phyloP scores from a whole-genome alignment of 2,113 vertebrate species.

The Podarcis cretensis region DNA sequence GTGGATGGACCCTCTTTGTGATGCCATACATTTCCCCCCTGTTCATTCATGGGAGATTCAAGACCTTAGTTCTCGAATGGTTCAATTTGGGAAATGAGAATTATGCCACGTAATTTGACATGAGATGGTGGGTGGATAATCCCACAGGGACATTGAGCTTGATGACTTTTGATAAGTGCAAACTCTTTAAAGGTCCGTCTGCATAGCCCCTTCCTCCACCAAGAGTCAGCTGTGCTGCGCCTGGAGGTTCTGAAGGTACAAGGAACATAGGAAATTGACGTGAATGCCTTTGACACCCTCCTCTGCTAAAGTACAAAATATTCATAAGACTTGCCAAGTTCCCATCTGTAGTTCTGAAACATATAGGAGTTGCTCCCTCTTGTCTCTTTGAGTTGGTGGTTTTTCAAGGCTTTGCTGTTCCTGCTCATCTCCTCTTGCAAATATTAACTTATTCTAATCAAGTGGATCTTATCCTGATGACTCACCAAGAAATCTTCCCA shows the following conservation, averaged over 20 bases:
- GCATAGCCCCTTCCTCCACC: neutral
- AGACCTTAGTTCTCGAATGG: neutral
- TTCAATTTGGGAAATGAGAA: neutral
- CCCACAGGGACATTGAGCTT: neutral
- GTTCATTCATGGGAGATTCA: neutral
- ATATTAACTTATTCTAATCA: neutral
- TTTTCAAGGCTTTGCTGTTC: neutral
- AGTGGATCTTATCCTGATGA: neutral
- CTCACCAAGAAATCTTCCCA: neutral
- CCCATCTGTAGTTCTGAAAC: neutral
- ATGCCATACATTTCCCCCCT: neutral
- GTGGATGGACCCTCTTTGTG: neutral
- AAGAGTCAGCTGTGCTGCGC: neutral
- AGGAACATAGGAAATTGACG: neutral
- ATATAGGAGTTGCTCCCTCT: neutral
- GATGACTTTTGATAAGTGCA: neutral
- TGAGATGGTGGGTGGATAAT: neutral
- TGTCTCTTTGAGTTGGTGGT: neutral
- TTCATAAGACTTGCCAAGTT: neutral
- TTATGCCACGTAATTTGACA: neutral
- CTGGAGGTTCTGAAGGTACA: neutral
- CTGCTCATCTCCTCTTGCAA: neutral
- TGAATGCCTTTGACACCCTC: neutral
- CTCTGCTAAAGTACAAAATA: neutral
- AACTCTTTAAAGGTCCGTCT: neutral